Evolutionary conservation across 2,797 vertebrate genomes (phyloP).

Genomic region (Spheniscus humboldti): DNA sequence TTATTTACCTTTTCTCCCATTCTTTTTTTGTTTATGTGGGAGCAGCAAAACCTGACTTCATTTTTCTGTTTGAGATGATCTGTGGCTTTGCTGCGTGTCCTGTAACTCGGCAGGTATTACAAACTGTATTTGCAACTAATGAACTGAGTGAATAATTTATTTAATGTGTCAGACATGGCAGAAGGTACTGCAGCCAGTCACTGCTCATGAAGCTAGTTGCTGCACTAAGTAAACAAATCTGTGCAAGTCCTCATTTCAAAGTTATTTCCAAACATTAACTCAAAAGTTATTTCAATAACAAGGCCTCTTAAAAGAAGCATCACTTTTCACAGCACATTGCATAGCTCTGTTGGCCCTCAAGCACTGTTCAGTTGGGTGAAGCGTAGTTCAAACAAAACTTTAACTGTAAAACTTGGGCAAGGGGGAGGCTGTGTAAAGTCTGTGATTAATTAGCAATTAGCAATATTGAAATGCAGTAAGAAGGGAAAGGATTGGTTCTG

Average conservation of each 20-base stretch:
- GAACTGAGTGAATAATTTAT: conserved; percentile 56
- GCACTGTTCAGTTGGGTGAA: conserved; percentile 19
- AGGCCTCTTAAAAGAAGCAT: conserved; percentile 30
- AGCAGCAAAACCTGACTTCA: not conserved
- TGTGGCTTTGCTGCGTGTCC: not conserved
- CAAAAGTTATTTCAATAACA: conserved; percentile 42
- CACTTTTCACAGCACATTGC: conserved; percentile 23
- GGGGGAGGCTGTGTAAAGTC: not conserved
- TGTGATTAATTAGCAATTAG: conserved; percentile 43
- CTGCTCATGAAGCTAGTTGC: conserved; percentile 29
- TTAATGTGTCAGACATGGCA: conserved; percentile 58
- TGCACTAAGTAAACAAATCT: conserved; percentile 62
- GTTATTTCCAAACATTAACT: conserved; percentile 55
- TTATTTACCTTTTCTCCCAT: not conserved
- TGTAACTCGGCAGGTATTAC: conserved; percentile 20
- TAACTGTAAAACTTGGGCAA: not conserved
- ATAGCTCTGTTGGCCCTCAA: conserved; percentile 6
- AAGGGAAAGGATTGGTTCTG: not conserved
- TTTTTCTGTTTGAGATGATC: not conserved
- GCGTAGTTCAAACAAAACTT: conserved; percentile 11
- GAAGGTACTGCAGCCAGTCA: conserved; percentile 45
- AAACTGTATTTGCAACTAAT: conserved; percentile 40
- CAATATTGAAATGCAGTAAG: not conserved
- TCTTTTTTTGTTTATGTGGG: not conserved
- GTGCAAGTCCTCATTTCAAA: conserved; percentile 41